These are phyloP conservation scores for Phymastichus coffea DNA, from an alignment of 1,140 invertebrate genomes.

Conservation along the genomic window DNA sequence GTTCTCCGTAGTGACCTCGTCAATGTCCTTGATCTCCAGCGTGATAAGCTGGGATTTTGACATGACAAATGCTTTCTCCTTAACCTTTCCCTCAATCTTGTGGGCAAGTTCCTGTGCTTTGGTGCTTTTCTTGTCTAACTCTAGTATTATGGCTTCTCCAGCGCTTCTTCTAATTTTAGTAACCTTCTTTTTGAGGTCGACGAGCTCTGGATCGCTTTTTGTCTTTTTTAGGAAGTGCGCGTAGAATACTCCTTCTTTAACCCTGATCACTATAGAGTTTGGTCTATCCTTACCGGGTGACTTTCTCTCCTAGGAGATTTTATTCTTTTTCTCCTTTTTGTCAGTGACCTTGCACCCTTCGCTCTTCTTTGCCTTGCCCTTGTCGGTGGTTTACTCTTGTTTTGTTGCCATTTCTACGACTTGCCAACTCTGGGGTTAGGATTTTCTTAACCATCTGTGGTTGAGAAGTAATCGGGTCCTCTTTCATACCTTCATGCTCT, in stretches of 20 bases:
- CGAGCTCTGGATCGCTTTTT: neutral
- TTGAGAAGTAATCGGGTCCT: too few species aligned
- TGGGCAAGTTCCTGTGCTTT: neutral
- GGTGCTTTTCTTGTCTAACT: neutral
- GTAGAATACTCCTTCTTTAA: neutral
- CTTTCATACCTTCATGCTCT: too few species aligned
- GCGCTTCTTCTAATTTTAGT: neutral
- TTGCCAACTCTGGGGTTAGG: too few species aligned
- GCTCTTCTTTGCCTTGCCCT: neutral
- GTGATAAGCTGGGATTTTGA: neutral
- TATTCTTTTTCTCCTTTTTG: neutral
- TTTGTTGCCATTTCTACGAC: too few species aligned
- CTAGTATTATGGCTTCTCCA: neutral
- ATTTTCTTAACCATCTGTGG: too few species aligned
- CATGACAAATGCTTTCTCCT: neutral
- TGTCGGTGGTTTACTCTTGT: too few species aligned
- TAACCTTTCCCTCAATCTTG: neutral
- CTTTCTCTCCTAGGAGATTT: too few species aligned
- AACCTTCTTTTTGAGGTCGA: neutral
- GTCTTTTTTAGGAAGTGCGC: neutral
- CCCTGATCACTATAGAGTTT: neutral
- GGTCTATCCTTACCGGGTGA: neutral
- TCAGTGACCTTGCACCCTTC: neutral
- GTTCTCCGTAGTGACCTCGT: neutral
- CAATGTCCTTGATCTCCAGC: neutral